Base-by-base conservation (phyloP, 53 echinoderm and acorn worm species). In the Zoroaster sp. region DNA sequence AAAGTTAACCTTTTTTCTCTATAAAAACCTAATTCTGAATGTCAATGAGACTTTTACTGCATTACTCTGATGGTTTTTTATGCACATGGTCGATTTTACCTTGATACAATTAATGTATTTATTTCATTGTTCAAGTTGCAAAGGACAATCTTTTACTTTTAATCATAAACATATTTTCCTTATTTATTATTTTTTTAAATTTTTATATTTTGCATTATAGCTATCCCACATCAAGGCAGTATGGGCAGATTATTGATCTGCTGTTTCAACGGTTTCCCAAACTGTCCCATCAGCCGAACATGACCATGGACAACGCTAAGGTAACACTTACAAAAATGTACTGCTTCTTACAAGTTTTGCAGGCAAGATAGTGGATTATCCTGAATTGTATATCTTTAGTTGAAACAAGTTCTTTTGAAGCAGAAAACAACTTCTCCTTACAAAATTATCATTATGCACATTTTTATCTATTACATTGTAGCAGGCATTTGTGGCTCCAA, bases 171-270 rank as follows among this genome's bases (percentile, higher is more conserved):
- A 0, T 17, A 14, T 32, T 13, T 32, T 76, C 13, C 4, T 76
- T 12, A 28, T 47, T 4, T 12, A 0, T 25, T 46, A 18, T 23
- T 44, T 75, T 43, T 1, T 47, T 47, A 28, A 10, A 1, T 47
- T 1, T 45, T 12, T 32, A 14, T 77, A n/a, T n/a, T n/a, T 52
- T 52, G 32, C 77, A 14, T 70, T 69, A 21, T 33, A 83, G 85
- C 68, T 83, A 83, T 45, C 85, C 85, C 18, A 83, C 71, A 68
- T 67, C 85, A 40, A 67, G 5, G 32, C 85, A 83, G 69, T 83
- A 83, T 69, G 44, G 70, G 12, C 85, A 40, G 15, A 70, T 83
- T 35, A 83, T 70, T 83, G 85, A 68, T 32, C 35, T 31, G 18
- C 69, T 83, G 42, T 83, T 83, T 68, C 30, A 83, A 69, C 47